phyloP scores from a whole-genome alignment of 2,113 vertebrate species.

The Gnathonemus longibarbis region DNA sequence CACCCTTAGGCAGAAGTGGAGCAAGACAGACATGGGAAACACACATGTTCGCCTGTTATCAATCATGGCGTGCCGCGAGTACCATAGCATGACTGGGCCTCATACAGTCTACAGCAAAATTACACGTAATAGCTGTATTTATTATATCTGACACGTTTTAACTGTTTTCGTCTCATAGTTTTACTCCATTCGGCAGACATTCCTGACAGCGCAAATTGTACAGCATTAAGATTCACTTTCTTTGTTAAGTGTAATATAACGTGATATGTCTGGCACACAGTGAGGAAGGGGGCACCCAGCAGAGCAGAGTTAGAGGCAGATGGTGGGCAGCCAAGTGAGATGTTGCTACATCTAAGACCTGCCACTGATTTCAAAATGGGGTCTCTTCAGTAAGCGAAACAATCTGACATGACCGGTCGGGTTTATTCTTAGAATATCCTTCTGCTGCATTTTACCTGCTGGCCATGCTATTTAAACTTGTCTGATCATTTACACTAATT shows the following conservation, averaged over 20 bases:
- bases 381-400: neutral
- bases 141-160: neutral
- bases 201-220: neutral
- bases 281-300: neutral
- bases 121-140: neutral
- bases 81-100: neutral
- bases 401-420: neutral
- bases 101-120: neutral
- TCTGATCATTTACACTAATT: neutral
- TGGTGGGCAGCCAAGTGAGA: neutral
- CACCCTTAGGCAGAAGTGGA: neutral
- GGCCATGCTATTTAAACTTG: neutral
- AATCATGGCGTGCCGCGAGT: neutral
- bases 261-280: neutral
- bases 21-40: neutral
- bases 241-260: neutral
- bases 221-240: neutral
- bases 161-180: neutral
- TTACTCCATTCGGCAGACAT: neutral
- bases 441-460: neutral
- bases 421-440: neutral
- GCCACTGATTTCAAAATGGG: neutral
- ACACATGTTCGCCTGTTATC: neutral
- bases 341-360: neutral
- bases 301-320: neutral